These are phyloP conservation scores for Mareca strepera DNA, from an alignment of 2,797 vertebrate genomes.

Conservation along the genomic window DNA sequence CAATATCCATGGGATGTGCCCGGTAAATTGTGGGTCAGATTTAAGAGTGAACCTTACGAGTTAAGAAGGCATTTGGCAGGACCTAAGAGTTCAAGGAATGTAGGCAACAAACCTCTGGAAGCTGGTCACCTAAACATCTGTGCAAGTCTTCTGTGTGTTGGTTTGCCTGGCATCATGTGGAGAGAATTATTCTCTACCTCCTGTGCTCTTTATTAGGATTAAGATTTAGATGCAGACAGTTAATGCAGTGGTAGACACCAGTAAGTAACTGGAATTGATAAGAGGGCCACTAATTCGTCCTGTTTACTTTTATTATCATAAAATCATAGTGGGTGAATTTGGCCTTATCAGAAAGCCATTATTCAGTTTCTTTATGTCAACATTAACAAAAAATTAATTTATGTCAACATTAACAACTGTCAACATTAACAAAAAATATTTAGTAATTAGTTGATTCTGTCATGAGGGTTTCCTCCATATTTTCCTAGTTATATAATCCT, in stretches of 20 bases:
- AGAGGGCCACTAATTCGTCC: neutral
- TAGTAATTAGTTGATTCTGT: neutral
- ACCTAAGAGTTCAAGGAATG: neutral
- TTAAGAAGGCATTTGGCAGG: neutral
- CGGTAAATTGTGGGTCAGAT: neutral
- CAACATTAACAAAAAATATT: neutral
- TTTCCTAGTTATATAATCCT: neutral
- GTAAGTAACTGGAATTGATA: neutral
- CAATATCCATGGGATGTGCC: neutral
- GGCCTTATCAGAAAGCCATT: neutral
- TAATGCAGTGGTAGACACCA: neutral
- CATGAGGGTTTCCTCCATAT: neutral
- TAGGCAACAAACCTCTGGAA: neutral
- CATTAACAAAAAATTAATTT: neutral
- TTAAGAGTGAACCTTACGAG: neutral
- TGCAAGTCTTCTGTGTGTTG: neutral
- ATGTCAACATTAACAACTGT: neutral
- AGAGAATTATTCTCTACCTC: neutral
- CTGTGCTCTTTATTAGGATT: neutral
- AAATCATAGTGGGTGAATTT: neutral
- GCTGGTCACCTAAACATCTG: neutral
- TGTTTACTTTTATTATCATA: neutral
- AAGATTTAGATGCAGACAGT: neutral
- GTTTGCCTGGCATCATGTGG: neutral
- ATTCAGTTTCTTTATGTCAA: neutral